Base-by-base conservation (phyloP, 2,113 vertebrate species). In the Syngnathus floridae region DNA sequence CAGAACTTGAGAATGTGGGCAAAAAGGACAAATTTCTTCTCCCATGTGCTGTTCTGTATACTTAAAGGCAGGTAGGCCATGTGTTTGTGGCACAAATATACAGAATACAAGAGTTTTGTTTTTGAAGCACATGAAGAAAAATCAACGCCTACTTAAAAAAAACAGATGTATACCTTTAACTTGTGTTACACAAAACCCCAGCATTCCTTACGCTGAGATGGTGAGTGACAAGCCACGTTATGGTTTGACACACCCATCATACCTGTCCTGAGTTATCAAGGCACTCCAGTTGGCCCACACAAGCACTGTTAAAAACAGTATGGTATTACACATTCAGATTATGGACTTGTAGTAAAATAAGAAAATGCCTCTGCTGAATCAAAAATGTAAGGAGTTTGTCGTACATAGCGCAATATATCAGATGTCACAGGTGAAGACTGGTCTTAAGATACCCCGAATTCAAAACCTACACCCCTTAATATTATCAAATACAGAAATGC, bases 261-360 rank as follows among this genome's bases (percentile, higher is more conserved):
- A 77, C 66, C 55, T 43, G 45, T 79, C 63, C 72, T 67, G 68
- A 81, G 67, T 66, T 54, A 78, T 73, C 2, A 83, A 90, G 86
- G 87, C 88, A 88, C 87, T 88, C 85, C 75, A 82, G 67, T 84
- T 71, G 73, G 69, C 74, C 72, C 73, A 75, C 67, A 73, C 40
- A 66, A 73, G 71, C 70, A 62, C 75, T 67, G 48, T 51, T 78
- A 73, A 66, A 31, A 64, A 70, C 79, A 36, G 64, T 74, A 72
- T 66, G 56, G 70, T 84, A 79, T 86, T 84, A 88, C 86, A 90
- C 75, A 86, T 86, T 87, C 83, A 84, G 75, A 73, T 78, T 69
- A 80, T 82, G 36, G 71, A 82, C 64, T 71, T 71, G 56, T 66
- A 31, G 26, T 31, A 31, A 73, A 74, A 73, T 70, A 62, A 55